Evolutionary conservation across 2,797 vertebrate genomes (phyloP).

Genomic region (Platyrinchus mystaceus): DNA sequence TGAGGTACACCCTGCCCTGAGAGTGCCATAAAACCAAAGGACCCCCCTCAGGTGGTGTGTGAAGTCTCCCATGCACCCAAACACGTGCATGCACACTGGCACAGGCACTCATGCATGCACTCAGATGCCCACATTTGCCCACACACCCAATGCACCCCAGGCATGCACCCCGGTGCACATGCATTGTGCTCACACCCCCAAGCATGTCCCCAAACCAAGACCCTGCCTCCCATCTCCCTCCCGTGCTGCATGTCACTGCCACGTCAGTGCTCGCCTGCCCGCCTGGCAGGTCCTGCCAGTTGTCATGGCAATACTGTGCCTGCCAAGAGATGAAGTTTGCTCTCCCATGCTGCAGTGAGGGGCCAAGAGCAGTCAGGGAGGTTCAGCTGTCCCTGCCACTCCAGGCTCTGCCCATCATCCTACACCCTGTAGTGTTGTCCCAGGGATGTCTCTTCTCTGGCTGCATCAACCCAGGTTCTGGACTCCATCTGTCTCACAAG

Average conservation of each 20-base stretch:
- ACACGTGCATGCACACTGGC: background rate
- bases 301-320: constrained; percentile 25
- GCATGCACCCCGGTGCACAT: background rate
- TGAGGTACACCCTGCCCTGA: background rate
- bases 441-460: background rate
- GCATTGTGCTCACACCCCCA: background rate
- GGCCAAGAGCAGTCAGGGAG: fast-evolving
- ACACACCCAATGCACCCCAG: background rate
- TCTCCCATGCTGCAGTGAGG: background rate
- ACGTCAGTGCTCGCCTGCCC: background rate
- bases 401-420: background rate
- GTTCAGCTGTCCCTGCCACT: background rate
- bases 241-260: background rate
- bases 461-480: background rate
- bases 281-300: constrained; percentile 28
- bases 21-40: background rate
- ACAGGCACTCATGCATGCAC: background rate
- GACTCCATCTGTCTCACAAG: background rate
- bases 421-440: background rate
- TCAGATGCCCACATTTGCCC: background rate
- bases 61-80: background rate
- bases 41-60: fast-evolving
- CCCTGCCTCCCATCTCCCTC: background rate
- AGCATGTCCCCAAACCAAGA: background rate
- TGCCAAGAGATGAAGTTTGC: constrained; percentile 9